Evolutionary conservation across 2,113 vertebrate genomes (phyloP).

Genomic region (Gallinago paraguaiae): DNA sequence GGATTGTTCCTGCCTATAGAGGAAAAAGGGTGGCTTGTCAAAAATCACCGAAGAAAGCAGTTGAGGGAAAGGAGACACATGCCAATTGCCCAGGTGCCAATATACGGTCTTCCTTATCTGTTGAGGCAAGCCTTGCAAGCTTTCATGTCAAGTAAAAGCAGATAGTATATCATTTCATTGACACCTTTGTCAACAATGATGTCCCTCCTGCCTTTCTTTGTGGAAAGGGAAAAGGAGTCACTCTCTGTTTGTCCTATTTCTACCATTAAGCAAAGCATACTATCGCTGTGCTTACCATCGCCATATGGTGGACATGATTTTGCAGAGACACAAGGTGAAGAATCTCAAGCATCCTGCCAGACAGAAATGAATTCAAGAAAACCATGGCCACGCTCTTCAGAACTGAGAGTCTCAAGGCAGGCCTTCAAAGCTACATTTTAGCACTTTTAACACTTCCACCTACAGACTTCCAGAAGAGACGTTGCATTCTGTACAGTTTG

Average conservation of each 20-base stretch:
- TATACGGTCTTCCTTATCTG: not conserved
- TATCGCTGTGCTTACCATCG: not conserved
- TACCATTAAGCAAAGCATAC: not conserved
- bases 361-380: not conserved
- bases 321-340: not conserved
- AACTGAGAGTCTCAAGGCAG: not conserved
- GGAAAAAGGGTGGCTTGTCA: not conserved
- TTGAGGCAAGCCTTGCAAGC: not conserved
- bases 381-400: not conserved
- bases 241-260: not conserved
- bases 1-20: not conserved
- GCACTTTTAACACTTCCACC: not conserved
- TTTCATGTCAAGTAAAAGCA: not conserved
- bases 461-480: not conserved
- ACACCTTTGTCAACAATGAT: not conserved
- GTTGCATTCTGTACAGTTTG: not conserved
- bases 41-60: not conserved
- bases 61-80: not conserved
- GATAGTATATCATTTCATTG: not conserved
- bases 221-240: not conserved
- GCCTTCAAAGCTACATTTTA: conserved; percentile 4
- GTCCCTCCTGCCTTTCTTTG: not conserved
- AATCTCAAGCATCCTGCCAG: not conserved
- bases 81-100: not conserved
- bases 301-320: not conserved